Percentiles rank a stretch among this genome's conserved stretches.
Conservation (phyloP, 2,888 invertebrate species). For the Spodoptera picta region DNA sequence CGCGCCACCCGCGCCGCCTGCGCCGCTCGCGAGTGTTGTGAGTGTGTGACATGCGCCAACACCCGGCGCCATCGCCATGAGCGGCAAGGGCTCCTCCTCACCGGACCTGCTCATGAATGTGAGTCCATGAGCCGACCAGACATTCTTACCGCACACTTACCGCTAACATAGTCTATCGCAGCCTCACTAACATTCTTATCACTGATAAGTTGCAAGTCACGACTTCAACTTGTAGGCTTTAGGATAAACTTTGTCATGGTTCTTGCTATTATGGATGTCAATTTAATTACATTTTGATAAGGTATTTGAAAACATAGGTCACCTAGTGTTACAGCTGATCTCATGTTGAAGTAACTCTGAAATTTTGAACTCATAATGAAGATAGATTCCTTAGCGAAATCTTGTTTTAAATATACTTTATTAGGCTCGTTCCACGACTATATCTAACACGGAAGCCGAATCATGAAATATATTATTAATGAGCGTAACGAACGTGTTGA, state of each 20-base stretch:
- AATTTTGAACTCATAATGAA: no score
- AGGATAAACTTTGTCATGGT: slow-evolving; percentile 1
- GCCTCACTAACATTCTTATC: slow-evolving; percentile 47
- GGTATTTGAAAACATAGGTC: background rate
- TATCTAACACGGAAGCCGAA: slow-evolving; percentile 1
- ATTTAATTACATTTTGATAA: background rate
- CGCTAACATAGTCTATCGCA: slow-evolving; percentile 34
- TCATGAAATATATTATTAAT: slow-evolving; percentile 24
- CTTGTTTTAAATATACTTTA: background rate
- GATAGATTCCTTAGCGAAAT: no score
- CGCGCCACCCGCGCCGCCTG: slow-evolving; percentile 81
- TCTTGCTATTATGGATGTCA: background rate
- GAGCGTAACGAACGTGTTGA: slow-evolving; percentile 33
- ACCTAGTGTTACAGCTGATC: background rate
- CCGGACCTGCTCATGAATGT: slow-evolving; percentile 88
- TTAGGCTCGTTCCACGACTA: background rate
- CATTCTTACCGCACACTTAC: slow-evolving; percentile 41
- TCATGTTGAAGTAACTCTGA: no score
- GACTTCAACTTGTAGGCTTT: slow-evolving; percentile 8
- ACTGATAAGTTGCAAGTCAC: slow-evolving; percentile 22
- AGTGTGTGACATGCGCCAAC: slow-evolving; percentile 84
- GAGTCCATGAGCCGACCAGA: slow-evolving; percentile 71
- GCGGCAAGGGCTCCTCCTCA: slow-evolving; percentile 60
- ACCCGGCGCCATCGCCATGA: slow-evolving; percentile 63
- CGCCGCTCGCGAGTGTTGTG: slow-evolving; percentile 83